Evolutionary conservation across 2,113 vertebrate species (phyloP).

Genomic region (Dinomys branickii): DNA sequence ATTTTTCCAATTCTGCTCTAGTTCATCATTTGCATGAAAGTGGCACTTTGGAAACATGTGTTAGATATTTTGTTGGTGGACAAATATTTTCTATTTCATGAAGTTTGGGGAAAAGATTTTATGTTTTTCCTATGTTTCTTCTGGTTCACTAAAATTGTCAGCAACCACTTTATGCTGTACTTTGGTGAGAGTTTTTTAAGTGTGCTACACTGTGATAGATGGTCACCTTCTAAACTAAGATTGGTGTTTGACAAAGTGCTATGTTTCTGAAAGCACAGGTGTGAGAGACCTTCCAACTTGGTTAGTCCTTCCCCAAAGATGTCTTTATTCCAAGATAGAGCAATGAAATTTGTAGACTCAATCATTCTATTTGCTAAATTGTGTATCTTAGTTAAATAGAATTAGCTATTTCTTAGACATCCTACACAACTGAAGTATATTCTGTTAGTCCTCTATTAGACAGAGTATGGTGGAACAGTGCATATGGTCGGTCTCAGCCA

Average conservation of each 20-base stretch:
- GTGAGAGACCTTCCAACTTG: not conserved
- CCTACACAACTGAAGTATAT: not conserved
- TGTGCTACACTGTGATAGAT: not conserved
- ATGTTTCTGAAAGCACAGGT: not conserved
- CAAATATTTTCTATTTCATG: not conserved
- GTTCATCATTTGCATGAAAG: not conserved
- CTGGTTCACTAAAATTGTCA: not conserved
- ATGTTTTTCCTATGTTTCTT: not conserved
- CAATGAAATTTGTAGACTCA: not conserved
- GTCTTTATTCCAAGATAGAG: not conserved
- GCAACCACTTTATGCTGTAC: not conserved
- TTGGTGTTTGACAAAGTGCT: not conserved
- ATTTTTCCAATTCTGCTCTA: conserved; percentile 4
- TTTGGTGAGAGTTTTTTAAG: not conserved
- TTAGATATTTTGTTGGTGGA: not conserved
- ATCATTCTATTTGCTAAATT: not conserved
- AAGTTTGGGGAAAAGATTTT: not conserved
- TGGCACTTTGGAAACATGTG: not conserved
- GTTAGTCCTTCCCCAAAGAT: not conserved
- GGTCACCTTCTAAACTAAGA: not conserved
- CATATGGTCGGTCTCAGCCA: not conserved
- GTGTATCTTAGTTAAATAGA: not conserved
- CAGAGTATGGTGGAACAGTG: not conserved
- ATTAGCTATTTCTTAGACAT: not conserved
- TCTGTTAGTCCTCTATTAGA: not conserved